Evolutionary conservation across 2,888 invertebrate genomes (phyloP), one percentile per base, ranked within the genome.

Genomic region (Crematogaster levior): DNA sequence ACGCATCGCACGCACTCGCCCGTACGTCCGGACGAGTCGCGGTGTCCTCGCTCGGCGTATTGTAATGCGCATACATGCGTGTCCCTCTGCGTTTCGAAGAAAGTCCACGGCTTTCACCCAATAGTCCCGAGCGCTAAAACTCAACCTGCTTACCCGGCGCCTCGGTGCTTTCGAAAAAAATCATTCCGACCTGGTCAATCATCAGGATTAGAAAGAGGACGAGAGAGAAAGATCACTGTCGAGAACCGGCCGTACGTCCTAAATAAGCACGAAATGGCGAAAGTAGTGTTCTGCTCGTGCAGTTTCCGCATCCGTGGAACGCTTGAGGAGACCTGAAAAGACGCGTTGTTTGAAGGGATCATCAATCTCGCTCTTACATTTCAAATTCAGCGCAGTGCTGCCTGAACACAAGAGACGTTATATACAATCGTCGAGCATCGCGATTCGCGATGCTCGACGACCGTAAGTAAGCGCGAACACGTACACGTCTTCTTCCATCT

Each of bases 21-120:
- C 51, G 18, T 24, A 27, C 73, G 15, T 51, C 30, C 51, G 37
- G 24, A 75, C 46, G 27, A 30, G 61, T 12, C 21, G 34, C 37
- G 40, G 15, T 63, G 40, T 18, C 63, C 82, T 46, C 81, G 70
- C 15, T 66, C 60, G 18, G 70, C 68, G 72, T 83, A 81, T 46
- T 46, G 63, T 65, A 27, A 18, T 15, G 27, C 18, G 40, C 21
- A 53, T 73, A 70, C 66, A 58, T 63, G 61, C 72, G 81, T 81
- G 51, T 81, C 73, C 51, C 30, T n/a, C n/a, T 9, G 27, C n/a
- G 81, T 82, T 66, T 83, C 61, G 82, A 89, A 82, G 89, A 89
- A 89, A 89, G 89, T 85, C 79, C 12, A n/a, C 58, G 60, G 88
- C 89, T 89, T 89, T 89, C 89, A 88, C 89, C 68, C 77, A 34